Conservation (phyloP, 2,797 vertebrate genomes). For the Sebastes vulpes region DNA sequence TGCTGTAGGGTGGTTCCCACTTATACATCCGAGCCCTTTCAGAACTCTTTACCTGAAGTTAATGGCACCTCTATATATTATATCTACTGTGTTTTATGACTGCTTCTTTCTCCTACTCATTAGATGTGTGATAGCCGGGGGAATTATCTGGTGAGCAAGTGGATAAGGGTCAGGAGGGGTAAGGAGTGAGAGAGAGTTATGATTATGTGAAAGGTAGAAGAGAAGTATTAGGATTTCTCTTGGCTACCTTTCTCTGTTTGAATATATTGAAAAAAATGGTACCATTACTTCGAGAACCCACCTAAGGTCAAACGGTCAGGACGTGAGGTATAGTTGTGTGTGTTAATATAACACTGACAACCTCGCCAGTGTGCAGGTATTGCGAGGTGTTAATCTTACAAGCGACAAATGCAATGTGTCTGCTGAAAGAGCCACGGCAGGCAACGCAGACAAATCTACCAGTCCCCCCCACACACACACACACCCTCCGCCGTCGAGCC, state of each 20-base stretch:
- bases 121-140: background rate
- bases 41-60: background rate
- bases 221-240: background rate
- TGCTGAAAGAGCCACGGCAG: constrained; percentile 44
- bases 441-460: constrained; percentile 23
- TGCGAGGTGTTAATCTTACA: constrained; percentile 54
- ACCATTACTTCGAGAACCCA: background rate
- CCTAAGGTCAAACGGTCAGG: constrained; percentile 3
- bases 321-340: background rate
- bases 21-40: background rate
- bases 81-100: constrained; percentile 3
- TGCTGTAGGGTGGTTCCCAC: background rate
- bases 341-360: background rate
- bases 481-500: background rate
- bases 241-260: background rate
- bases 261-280: background rate
- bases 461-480: background rate
- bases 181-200: background rate
- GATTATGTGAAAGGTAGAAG: background rate
- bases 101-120: background rate
- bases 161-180: background rate
- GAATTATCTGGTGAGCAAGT: background rate
- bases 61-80: constrained; percentile 11
- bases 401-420: constrained; percentile 48
- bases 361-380: constrained; percentile 8